Evolutionary conservation across 2,797 vertebrate genomes (phyloP).

Genomic region (Manis pentadactyla): DNA sequence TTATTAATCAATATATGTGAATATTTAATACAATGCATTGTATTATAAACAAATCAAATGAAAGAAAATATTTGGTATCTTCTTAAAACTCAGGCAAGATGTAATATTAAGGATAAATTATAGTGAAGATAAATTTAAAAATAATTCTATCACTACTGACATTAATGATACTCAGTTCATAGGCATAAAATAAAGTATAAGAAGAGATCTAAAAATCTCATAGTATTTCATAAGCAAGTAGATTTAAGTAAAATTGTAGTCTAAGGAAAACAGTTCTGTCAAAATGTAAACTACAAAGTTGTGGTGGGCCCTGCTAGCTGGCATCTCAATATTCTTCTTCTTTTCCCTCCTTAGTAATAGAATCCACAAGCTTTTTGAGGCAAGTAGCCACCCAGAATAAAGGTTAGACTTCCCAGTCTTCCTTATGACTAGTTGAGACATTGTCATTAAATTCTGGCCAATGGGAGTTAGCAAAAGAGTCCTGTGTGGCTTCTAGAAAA

Average conservation of each 20-base stretch:
- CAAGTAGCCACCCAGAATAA: background rate
- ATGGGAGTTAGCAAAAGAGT: background rate
- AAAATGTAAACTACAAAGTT: slow-evolving; percentile 10
- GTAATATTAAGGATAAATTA: background rate
- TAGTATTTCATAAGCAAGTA: background rate
- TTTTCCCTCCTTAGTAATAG: background rate
- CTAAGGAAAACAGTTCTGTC: background rate
- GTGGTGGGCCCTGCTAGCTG: background rate
- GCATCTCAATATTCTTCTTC: background rate
- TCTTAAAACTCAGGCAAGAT: slow-evolving; percentile 44
- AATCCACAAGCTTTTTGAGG: background rate
- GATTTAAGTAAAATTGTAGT: background rate
- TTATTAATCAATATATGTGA: background rate
- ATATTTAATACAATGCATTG: background rate
- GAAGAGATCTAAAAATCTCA: background rate
- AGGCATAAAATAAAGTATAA: background rate
- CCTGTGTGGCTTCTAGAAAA: background rate
- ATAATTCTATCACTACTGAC: background rate
- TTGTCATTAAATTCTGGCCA: background rate
- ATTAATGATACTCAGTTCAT: background rate
- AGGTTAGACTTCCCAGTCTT: background rate
- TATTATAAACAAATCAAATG: slow-evolving; percentile 27
- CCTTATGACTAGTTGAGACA: background rate
- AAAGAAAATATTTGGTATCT: slow-evolving; percentile 1
- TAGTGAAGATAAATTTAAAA: background rate